Conservation (phyloP, 2,797 vertebrate genomes). For the Peromyscus melanophrys region DNA sequence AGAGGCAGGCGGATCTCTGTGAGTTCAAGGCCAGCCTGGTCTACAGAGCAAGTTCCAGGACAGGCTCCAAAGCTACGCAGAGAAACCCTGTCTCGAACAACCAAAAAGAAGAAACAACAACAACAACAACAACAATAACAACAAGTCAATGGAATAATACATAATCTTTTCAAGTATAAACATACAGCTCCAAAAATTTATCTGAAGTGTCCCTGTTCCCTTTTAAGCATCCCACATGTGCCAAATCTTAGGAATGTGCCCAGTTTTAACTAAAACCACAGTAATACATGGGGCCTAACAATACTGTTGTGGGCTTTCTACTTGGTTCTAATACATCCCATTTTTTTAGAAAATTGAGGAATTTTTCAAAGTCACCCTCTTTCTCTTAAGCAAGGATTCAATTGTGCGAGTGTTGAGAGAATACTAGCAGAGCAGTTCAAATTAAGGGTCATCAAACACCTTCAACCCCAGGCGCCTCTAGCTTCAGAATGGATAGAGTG, state of each 20-base stretch:
- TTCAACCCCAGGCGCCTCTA: not conserved
- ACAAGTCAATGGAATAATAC: not conserved
- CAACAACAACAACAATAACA: no score
- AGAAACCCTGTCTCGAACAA: no score
- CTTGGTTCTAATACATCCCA: rapidly evolving
- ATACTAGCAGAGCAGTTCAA: not conserved
- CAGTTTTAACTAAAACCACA: not conserved
- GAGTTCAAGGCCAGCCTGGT: no score
- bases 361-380: not conserved
- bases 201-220: not conserved
- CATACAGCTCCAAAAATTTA: not conserved
- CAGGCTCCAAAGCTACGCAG: no score
- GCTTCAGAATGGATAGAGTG: not conserved
- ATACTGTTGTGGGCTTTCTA: rapidly evolving
- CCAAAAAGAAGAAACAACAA: no score
- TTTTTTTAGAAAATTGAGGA: not conserved
- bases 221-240: not conserved
- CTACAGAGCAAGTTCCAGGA: no score
- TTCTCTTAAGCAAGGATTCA: not conserved
- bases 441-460: no score
- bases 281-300: no score
- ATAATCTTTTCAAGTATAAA: not conserved
- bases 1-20: no score
- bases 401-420: no score
- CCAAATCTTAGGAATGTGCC: not conserved